A percentile compares a stretch with the other conserved stretches of the same genome.
These are phyloP conservation scores for Dryobotodes eremita DNA, from an alignment of 2,888 invertebrate genomes.

Conservation along the genomic window DNA sequence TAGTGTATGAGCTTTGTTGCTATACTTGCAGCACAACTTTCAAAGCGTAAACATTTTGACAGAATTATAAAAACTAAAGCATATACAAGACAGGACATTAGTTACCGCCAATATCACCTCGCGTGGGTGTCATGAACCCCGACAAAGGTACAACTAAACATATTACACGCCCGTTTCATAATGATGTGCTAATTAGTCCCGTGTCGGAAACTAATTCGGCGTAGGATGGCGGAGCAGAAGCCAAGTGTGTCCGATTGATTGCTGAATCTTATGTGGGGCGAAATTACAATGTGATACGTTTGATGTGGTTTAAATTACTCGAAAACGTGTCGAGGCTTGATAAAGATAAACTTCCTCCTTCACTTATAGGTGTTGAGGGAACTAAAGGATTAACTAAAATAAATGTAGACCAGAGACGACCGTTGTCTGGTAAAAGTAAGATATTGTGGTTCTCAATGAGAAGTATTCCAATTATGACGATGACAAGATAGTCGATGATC, in stretches of 20 bases:
- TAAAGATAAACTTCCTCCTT: background rate
- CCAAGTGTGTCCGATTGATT: constrained; percentile 50
- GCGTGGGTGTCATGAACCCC: constrained; percentile 36
- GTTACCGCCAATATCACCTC: background rate
- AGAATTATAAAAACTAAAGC: background rate
- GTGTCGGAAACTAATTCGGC: constrained; percentile 43
- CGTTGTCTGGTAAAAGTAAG: too few species aligned
- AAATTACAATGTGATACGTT: constrained; percentile 44
- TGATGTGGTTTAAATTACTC: constrained; percentile 4
- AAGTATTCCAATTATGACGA: too few species aligned
- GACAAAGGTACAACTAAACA: constrained; percentile 31
- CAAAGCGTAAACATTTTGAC: background rate
- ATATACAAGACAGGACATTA: constrained; percentile 13
- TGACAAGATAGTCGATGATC: too few species aligned
- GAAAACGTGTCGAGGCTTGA: background rate
- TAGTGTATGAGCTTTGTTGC: background rate
- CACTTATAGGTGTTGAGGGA: background rate
- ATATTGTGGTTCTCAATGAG: too few species aligned
- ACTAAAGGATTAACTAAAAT: too few species aligned
- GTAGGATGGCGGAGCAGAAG: constrained; percentile 50
- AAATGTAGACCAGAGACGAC: too few species aligned
- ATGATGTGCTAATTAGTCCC: constrained; percentile 56
- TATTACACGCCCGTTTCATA: constrained; percentile 45
- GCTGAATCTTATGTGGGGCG: constrained; percentile 16
- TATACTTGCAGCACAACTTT: background rate